Base-by-base conservation (phyloP, 2,888 invertebrate genomes). In the Chloroclysta siterata region DNA sequence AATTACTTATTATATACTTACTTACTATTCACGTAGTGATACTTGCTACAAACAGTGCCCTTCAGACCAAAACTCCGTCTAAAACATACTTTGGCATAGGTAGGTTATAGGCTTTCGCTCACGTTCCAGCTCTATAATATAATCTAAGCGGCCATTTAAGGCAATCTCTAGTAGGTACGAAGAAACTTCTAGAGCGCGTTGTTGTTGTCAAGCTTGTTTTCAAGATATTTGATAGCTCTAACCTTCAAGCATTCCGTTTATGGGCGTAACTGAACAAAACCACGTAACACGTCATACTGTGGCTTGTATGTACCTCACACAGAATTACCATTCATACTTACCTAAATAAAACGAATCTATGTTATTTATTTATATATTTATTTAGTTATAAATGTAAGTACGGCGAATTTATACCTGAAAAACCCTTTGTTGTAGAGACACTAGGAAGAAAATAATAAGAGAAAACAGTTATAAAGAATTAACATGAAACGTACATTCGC, bases 211-310 rank as follows among this genome's bases (percentile, higher is more conserved):
- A 63, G 66, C 62, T 64, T 57, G 63, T 64, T 64, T 63, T 59
- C 64, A 54, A 48, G 61, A 46, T 53, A 51, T 51, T 59, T 61
- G 60, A 68, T 63, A 68, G 58, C 54, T 42, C 46, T 66, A 64
- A 64, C 70, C 70, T 70, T 68, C 66, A 57, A 54, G 28, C 47
- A 48, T 50, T 47, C 60, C 66, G 47, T 63, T 51, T 62, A 63
- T 64, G 66, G 65, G 52, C 61, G 65, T 55, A 46, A 52, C 55
- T 56, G 57, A 53, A 63, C 54, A 46, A 58, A 65, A 48, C 56
- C 60, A 55, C 63, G 55, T 58, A 63, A 50, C n/a, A 50, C 50
- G 46, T 46, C 17, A 17, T 11, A 46, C 17, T 11, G 36, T 39
- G 36, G 36, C 36, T 42, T 42, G 17, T 17, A n/a, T n/a, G 46